Evolutionary conservation across 2,113 vertebrate species (phyloP).

Genomic region (Apus apus): DNA sequence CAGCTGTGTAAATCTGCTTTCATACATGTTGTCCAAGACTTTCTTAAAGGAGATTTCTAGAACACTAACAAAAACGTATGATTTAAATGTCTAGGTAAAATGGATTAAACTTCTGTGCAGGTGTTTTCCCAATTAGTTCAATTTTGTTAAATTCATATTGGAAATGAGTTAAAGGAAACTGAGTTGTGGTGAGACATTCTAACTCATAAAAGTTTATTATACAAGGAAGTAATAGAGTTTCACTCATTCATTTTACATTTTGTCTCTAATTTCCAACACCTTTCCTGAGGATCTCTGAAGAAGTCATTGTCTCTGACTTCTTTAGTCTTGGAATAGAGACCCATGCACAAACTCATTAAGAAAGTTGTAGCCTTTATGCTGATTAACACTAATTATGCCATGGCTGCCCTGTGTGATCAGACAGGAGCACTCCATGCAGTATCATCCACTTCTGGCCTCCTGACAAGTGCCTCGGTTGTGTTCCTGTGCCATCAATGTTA

Average conservation of each 20-base stretch:
- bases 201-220: background rate
- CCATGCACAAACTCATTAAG: background rate
- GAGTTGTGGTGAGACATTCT: background rate
- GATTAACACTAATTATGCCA: rapidly evolving
- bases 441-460: background rate
- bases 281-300: background rate
- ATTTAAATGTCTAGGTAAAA: background rate
- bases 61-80: background rate
- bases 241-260: background rate
- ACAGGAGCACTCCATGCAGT: background rate
- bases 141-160: background rate
- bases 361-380: background rate
- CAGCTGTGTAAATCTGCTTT: background rate
- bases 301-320: background rate
- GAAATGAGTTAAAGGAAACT: background rate
- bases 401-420: background rate
- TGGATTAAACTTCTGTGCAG: background rate
- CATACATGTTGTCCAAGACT: background rate
- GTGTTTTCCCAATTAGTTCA: background rate
- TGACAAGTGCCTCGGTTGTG: background rate
- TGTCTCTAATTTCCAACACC: background rate
- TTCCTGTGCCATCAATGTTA: background rate
- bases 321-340: background rate
- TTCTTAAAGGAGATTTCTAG: background rate
- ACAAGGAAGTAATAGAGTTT: background rate